Percentiles rank a stretch among this genome's conserved stretches.
Evolutionary conservation across 2,888 invertebrate species (phyloP).

Genomic region (Acanthosoma haemorrhoidale): DNA sequence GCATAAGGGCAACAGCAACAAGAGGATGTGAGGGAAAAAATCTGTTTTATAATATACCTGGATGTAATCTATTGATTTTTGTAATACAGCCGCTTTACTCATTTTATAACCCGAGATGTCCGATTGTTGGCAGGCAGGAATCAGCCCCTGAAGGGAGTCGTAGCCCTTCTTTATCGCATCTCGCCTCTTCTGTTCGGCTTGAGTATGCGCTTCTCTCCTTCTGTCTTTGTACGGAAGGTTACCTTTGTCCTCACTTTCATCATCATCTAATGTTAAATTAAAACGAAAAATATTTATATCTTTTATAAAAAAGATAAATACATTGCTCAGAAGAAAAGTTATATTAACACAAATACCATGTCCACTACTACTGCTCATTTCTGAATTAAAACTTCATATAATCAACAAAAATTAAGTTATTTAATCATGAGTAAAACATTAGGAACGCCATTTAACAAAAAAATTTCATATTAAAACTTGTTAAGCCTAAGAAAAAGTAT

Average conservation of each 20-base stretch:
- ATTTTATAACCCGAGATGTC: slow-evolving; percentile 89
- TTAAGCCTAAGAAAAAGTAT: not conserved
- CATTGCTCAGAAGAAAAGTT: not conserved
- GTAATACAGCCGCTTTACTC: slow-evolving; percentile 91
- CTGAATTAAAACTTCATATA: slow-evolving; percentile 6
- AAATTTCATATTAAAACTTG: not conserved
- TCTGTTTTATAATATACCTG: slow-evolving; percentile 43
- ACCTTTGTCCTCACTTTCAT: slow-evolving; percentile 53
- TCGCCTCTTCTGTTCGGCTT: slow-evolving; percentile 92
- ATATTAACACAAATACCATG: slow-evolving; percentile 39
- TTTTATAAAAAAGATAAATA: not conserved
- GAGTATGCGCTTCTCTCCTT: slow-evolving; percentile 88
- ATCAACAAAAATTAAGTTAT: not conserved
- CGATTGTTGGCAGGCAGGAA: slow-evolving; percentile 88
- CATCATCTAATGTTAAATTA: slow-evolving; percentile 52
- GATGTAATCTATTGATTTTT: slow-evolving; percentile 90
- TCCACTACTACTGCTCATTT: slow-evolving; percentile 42
- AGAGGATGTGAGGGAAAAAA: not conserved
- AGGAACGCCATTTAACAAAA: not conserved
- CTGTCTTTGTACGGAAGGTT: slow-evolving; percentile 86
- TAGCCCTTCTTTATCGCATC: slow-evolving; percentile 98
- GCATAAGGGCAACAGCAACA: not conserved
- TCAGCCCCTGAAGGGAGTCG: slow-evolving; percentile 85
- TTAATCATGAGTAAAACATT: not conserved
- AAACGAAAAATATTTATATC: not conserved